A percentile compares a stretch with the other conserved stretches of the same genome.
Evolutionary conservation across 2,888 invertebrate genomes (phyloP).

Genomic region (Eristalis tenax): DNA sequence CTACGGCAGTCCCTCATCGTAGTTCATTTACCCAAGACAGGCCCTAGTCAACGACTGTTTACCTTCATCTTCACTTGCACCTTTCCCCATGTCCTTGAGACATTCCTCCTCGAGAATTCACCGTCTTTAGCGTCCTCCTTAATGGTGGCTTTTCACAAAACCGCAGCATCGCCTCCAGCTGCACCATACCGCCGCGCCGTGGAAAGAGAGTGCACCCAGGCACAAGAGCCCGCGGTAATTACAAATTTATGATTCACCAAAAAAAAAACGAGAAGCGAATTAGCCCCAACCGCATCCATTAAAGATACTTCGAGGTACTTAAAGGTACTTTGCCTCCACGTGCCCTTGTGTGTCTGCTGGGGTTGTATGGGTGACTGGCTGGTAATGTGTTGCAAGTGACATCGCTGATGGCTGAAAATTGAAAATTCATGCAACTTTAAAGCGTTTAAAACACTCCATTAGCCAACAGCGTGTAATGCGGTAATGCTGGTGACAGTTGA

Average conservation of each 20-base stretch:
- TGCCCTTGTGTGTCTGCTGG: conserved; percentile 20
- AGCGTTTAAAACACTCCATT: conserved; percentile 36
- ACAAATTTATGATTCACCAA: conserved; percentile 11
- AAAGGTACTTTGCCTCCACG: conserved; percentile 45
- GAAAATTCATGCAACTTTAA: conserved; percentile 52
- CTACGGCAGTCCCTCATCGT: no score
- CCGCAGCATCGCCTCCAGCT: not conserved
- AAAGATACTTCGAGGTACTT: conserved; percentile 31
- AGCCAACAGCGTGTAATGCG: not conserved
- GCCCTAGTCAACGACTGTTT: no score
- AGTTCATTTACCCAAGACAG: no score
- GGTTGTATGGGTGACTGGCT: not conserved
- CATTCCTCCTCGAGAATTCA: not conserved
- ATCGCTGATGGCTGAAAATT: conserved; percentile 24
- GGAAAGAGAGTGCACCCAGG: not conserved
- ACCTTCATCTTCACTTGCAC: no score
- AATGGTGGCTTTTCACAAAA: not conserved
- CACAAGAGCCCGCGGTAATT: not conserved
- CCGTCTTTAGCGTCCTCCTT: not conserved
- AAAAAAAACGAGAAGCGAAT: conserved; percentile 13
- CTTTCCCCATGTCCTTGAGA: not conserved
- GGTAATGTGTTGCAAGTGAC: conserved; percentile 29
- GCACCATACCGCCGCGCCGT: no score
- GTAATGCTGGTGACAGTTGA: not conserved
- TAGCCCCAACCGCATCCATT: conserved; percentile 44